Evolutionary conservation across 2,888 invertebrate genomes (phyloP).

Genomic region (Tinea trinotella): DNA sequence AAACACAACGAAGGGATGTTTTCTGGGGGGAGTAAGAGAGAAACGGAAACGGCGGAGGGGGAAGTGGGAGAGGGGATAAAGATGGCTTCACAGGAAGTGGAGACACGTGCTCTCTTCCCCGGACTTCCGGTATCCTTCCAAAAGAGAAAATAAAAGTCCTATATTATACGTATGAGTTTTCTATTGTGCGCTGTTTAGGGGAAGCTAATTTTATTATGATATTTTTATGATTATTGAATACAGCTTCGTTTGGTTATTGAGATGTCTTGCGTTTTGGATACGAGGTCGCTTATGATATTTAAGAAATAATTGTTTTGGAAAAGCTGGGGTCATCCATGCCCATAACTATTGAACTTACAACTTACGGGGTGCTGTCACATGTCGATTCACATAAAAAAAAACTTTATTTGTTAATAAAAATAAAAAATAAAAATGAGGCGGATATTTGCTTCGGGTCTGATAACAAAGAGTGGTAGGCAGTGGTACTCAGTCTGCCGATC

Average conservation of each 20-base stretch:
- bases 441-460: no score
- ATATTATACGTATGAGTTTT: constrained; percentile 11
- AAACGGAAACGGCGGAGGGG: not conserved
- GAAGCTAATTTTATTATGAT: constrained; percentile 1
- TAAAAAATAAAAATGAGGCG: no score
- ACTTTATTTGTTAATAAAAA: no score
- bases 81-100: constrained; percentile 32
- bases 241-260: not conserved
- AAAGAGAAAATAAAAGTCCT: not conserved
- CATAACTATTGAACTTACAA: no score
- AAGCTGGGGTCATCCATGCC: no score
- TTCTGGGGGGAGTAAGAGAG: not conserved
- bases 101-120: constrained; percentile 66
- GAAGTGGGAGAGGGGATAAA: constrained; percentile 2
- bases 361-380: no score
- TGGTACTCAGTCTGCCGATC: no score
- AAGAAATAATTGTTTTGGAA: no score
- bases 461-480: no score
- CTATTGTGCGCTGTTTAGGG: constrained; percentile 3
- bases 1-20: not conserved
- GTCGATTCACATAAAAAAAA: no score
- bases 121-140: constrained; percentile 42
- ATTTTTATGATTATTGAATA: not conserved
- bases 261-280: not conserved
- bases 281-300: no score